Evolutionary conservation across 1,140 invertebrate species (phyloP).

Genomic region (Schlechtendalia chinensis): DNA sequence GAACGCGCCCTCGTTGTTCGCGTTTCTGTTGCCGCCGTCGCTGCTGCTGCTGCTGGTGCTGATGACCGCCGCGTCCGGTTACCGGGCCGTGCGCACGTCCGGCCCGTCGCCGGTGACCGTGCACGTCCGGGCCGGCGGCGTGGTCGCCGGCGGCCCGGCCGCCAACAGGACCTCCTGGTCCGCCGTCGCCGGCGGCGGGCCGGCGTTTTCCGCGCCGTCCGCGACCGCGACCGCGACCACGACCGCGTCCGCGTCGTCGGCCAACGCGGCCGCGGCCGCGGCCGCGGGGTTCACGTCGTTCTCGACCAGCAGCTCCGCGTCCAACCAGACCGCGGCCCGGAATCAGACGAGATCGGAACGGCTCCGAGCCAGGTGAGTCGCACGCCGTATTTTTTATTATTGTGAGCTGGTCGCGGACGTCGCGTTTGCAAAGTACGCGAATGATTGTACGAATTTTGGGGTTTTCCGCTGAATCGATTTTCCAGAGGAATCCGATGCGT

Average conservation of each 20-base stretch:
- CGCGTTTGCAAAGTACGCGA: too few species aligned
- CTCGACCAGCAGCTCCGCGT: constrained; percentile 25
- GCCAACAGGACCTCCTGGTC: constrained; percentile 26
- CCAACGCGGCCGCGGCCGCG: constrained; percentile 8
- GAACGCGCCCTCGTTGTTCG: neutral
- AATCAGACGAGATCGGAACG: constrained; percentile 42
- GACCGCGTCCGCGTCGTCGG: neutral
- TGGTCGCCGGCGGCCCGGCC: neutral
- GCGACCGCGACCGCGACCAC: neutral
- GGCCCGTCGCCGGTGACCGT: constrained; percentile 37
- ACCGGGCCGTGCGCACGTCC: constrained; percentile 43
- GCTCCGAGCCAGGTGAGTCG: constrained; percentile 35
- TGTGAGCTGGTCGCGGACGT: too few species aligned
- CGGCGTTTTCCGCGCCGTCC: neutral
- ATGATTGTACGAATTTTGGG: too few species aligned
- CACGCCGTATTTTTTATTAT: too few species aligned
- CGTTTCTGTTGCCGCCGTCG: neutral
- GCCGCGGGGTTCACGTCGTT: constrained; percentile 16
- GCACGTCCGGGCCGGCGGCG: constrained; percentile 27
- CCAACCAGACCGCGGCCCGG: constrained; percentile 11
- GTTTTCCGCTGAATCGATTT: too few species aligned
- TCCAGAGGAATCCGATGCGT: too few species aligned
- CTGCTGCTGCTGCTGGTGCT: neutral
- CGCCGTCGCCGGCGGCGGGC: neutral
- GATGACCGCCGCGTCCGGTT: constrained; percentile 7